A percentile compares a stretch with the other conserved stretches of the same genome.
phyloP scores from a whole-genome alignment of 2,888 invertebrate genomes.

The Ceratothoa steindachneri region DNA sequence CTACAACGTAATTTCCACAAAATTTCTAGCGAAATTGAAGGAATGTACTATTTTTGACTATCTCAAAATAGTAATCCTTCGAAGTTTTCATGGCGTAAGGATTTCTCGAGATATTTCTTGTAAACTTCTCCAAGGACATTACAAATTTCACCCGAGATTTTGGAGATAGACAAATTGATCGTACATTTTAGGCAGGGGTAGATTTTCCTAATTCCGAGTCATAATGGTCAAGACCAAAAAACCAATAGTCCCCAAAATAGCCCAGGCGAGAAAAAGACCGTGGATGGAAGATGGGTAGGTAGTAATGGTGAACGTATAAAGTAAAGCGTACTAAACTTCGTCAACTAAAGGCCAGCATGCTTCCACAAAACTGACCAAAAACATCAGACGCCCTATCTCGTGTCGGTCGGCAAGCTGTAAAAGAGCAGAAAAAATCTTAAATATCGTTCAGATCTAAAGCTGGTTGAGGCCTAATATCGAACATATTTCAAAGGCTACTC shows the following conservation, averaged over 20 bases:
- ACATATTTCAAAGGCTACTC: no score
- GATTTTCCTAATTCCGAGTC: neutral
- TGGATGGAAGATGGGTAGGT: neutral
- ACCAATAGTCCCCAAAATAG: neutral
- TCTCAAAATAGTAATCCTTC: no score
- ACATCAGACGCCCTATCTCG: neutral
- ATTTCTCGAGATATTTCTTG: no score
- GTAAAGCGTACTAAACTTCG: neutral
- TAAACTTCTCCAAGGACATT: no score
- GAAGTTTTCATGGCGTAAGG: no score
- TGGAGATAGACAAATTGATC: neutral
- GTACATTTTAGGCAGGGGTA: neutral
- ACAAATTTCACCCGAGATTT: neutral
- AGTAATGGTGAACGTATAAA: neutral
- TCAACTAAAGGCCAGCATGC: neutral
- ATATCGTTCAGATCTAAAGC: no score
- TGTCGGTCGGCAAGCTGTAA: neutral
- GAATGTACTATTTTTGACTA: no score
- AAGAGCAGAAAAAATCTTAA: no score
- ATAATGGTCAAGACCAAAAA: neutral
- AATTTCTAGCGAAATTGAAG: no score
- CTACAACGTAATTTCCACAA: no score
- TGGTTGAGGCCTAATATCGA: no score
- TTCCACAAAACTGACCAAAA: conserved; percentile 1
- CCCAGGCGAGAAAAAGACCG: neutral